phyloP scores from a whole-genome alignment of 2,113 vertebrate species.

The Falco punctatus region DNA sequence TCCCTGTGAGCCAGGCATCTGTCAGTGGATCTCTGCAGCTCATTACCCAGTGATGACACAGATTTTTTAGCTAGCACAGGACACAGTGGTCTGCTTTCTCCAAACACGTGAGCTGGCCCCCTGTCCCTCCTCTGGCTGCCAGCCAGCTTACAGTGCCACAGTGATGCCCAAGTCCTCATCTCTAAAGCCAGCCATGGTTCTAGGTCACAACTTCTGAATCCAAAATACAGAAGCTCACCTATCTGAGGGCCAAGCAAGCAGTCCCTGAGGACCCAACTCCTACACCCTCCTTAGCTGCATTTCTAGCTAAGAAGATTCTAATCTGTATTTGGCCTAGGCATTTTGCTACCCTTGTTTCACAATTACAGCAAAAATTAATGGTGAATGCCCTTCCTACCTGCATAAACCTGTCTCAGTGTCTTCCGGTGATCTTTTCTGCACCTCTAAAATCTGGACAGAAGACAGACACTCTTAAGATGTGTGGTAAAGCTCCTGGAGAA shows the following conservation, averaged over 20 bases:
- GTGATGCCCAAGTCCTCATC: background rate
- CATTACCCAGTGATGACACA: rapidly evolving
- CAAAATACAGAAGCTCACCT: background rate
- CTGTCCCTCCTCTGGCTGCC: background rate
- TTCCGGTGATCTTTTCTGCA: background rate
- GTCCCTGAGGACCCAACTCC: background rate
- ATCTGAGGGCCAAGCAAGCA: background rate
- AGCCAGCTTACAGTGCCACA: background rate
- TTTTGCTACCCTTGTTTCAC: background rate
- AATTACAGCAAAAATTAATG: background rate
- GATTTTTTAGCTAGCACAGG: background rate
- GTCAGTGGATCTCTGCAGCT: background rate
- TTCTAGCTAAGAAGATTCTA: background rate
- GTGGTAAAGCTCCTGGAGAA: background rate
- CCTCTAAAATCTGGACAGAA: background rate
- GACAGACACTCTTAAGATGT: background rate
- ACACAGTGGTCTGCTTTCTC: background rate
- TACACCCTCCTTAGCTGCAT: background rate
- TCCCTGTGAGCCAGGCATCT: background rate
- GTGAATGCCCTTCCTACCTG: background rate
- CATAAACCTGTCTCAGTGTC: background rate
- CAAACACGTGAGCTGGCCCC: too few relatives aligned
- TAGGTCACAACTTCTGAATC: background rate
- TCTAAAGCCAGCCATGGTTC: background rate
- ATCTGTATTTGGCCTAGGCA: background rate